Evolutionary conservation across 1,140 invertebrate species (phyloP), one percentile per base, ranked within the genome.

Genomic region (Drosophila neocordata): DNA sequence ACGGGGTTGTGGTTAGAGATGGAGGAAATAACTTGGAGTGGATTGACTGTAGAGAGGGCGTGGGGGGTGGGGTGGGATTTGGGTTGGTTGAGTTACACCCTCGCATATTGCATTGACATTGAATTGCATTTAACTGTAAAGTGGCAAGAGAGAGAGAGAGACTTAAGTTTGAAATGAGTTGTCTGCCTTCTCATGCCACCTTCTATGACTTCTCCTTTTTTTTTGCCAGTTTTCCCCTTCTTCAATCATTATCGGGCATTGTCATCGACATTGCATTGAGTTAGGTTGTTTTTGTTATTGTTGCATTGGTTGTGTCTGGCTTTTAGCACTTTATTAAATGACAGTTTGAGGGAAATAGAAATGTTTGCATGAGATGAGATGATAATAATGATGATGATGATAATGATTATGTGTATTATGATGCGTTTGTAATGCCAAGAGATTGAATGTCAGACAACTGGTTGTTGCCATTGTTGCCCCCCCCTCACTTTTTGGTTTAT

Each of bases 121-220:
- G 73, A 76, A 75, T 75, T 74, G 72, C 71, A 74, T 66, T 53
- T 38, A 70, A 57, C 67, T 53, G 69, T 41, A 57, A 72, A 74
- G 72, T 74, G 71, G 48, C 72, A 74, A 67, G 62, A 74, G 70
- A 73, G 62, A 56, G 22, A 24, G 22, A 24, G 22, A 24, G 27
- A 31, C 27, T 31, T 6, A 31, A 31, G 27, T 73, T 56, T 56
- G 22, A 48, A 56, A 74, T 74, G 52, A 31, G 52, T 73, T 58
- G 35, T 13, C 41, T 44, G 27, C 27, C 27, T 31, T 13, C 41
- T 44, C 41, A 44, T 18, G 41, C 41, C 41, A 18, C 41, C 41
- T 15, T 15, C 41, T 15, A 44, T 15, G 7, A 34, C 57, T 9
- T 5, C 8, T 34, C 38, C 65, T 44, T 9, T n/a, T 31, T 31